Evolutionary conservation across 2,888 invertebrate species (phyloP).

Genomic region (Panopea generosa): DNA sequence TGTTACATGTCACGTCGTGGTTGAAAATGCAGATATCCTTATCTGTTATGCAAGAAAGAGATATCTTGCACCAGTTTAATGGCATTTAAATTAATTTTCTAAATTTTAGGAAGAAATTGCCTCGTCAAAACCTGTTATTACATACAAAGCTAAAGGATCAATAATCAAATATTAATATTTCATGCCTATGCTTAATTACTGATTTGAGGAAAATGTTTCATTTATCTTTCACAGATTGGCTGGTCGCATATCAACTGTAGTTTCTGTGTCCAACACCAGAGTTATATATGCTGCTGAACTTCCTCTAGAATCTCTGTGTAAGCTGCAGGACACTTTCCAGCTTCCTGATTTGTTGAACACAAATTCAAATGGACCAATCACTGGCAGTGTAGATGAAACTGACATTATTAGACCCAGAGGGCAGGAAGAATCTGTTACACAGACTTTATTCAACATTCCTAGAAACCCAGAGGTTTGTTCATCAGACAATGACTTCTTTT

Average conservation of each 20-base stretch:
- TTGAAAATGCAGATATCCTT: no score
- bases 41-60: no score
- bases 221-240: constrained; percentile 75
- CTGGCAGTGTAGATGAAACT: constrained; percentile 28
- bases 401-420: constrained; percentile 51
- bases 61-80: no score
- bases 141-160: no score
- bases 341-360: constrained; percentile 72
- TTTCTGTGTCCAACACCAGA: constrained; percentile 61
- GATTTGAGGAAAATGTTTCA: no score
- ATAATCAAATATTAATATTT: no score
- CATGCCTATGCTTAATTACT: no score
- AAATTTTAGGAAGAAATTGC: no score
- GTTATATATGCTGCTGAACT: constrained; percentile 77
- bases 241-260: constrained; percentile 71
- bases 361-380: constrained; percentile 39
- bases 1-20: no score
- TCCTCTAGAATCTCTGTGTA: constrained; percentile 78
- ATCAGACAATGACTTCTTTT: no score
- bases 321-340: constrained; percentile 70
- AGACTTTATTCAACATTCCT: constrained; percentile 72
- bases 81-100: no score
- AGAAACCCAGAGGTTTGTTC: constrained; percentile 71
- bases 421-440: constrained; percentile 62
- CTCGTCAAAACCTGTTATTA: no score